These are phyloP conservation scores for Sesia bembeciformis DNA, from an alignment of 2,888 invertebrate species.

Conservation along the genomic window DNA sequence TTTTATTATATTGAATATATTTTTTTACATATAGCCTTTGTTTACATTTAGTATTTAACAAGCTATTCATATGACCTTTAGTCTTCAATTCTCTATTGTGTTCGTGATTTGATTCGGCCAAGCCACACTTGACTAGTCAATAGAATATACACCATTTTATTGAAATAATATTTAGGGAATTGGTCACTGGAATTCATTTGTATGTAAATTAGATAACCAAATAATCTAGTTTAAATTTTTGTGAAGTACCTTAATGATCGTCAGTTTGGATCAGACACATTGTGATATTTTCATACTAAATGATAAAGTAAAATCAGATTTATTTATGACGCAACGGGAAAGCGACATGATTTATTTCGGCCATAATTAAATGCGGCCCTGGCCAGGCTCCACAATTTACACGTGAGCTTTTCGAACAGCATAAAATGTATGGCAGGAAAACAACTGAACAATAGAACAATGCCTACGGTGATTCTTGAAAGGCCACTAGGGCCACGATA, in stretches of 20 bases:
- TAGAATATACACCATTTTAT: too few relatives aligned
- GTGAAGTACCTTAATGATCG: neutral
- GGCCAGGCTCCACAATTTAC: conserved; percentile 17
- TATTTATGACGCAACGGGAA: conserved; percentile 8
- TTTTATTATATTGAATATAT: too few relatives aligned
- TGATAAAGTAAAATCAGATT: neutral
- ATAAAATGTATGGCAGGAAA: neutral
- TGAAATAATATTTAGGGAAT: too few relatives aligned
- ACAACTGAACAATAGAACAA: neutral
- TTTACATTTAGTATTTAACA: too few relatives aligned
- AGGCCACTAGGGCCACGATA: too few relatives aligned
- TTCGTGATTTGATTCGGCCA: too few relatives aligned
- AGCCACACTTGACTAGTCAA: too few relatives aligned
- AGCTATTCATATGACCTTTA: too few relatives aligned
- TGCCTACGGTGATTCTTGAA: neutral
- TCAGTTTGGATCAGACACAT: neutral
- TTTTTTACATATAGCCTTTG: too few relatives aligned
- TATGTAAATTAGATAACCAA: neutral
- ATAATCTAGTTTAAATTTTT: neutral
- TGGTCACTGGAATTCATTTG: neutral
- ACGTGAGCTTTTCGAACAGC: conserved; percentile 7
- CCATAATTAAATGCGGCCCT: conserved; percentile 22
- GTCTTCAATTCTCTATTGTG: too few relatives aligned
- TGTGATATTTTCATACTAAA: neutral
- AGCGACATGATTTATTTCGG: conserved; percentile 19